These are phyloP conservation scores for Gallirallus australis DNA, from an alignment of 2,797 vertebrate species.

Conservation along the genomic window DNA sequence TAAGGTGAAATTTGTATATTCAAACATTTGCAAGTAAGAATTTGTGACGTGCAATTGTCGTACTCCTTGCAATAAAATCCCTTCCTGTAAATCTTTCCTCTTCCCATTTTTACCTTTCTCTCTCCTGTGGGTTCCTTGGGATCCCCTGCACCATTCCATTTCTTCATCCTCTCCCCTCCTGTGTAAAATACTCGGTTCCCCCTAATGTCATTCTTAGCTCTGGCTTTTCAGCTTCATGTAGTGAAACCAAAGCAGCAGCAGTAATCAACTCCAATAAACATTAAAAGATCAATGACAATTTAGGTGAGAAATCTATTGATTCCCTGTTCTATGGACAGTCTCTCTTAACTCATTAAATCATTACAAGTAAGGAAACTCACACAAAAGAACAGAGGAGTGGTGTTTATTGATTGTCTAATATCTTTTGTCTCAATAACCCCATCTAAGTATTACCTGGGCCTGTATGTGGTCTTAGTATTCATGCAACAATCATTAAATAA, in stretches of 20 bases:
- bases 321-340: not conserved
- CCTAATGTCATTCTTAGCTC: not conserved
- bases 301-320: slow-evolving; percentile 30
- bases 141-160: not conserved
- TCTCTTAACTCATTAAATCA: slow-evolving; percentile 29
- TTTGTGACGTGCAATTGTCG: not conserved
- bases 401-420: not conserved
- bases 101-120: not conserved
- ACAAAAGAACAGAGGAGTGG: not conserved
- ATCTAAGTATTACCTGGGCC: not conserved
- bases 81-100: not conserved
- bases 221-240: not conserved
- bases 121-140: not conserved
- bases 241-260: slow-evolving; percentile 25
- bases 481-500: not conserved
- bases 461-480: not conserved
- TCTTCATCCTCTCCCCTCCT: not conserved
- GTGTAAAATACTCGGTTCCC: not conserved
- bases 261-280: not conserved
- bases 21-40: not conserved
- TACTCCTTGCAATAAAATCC: not conserved
- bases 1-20: not conserved
- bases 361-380: not conserved
- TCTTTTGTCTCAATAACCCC: not conserved
- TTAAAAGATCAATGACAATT: slow-evolving; percentile 37